Conservation (phyloP, 2,888 invertebrate species). For the Phaedon cochleariae region DNA sequence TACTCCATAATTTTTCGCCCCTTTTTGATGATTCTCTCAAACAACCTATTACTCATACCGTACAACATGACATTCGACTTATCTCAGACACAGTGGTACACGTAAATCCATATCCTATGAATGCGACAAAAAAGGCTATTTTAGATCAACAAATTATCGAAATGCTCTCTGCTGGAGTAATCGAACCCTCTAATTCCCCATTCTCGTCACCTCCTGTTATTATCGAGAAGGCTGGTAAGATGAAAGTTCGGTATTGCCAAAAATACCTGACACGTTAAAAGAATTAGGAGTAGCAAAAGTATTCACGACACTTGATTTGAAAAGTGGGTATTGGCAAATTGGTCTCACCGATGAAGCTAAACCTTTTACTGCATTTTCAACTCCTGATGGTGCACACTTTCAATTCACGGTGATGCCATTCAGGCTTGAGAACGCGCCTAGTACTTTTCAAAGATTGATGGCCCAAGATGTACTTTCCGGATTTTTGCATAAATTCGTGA, state of each 20-base stretch:
- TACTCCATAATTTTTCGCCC: too few species aligned
- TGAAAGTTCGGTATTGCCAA: background rate
- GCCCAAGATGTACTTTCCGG: background rate
- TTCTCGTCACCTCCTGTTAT: too few species aligned
- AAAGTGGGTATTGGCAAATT: background rate
- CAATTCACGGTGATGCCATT: background rate
- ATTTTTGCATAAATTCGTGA: conserved; percentile 2
- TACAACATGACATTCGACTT: too few species aligned
- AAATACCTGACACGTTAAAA: conserved; percentile 11
- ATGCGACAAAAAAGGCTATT: background rate
- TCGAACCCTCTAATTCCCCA: conserved; percentile 13
- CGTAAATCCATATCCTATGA: background rate
- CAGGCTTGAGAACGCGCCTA: conserved; percentile 18
- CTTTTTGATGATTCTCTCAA: too few species aligned
- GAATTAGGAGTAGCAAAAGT: conserved; percentile 8
- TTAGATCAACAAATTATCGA: conserved; percentile 13
- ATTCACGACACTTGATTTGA: background rate
- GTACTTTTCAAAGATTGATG: conserved; percentile 23
- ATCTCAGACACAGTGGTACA: too few species aligned
- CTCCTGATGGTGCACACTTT: background rate
- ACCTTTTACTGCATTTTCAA: too few species aligned
- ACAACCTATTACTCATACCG: too few species aligned
- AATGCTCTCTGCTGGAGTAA: conserved; percentile 21
- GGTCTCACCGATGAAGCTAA: background rate
- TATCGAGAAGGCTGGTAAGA: too few species aligned